Evolutionary conservation across 2,797 vertebrate species (phyloP).

Genomic region (Lepilemur septentrionalis): DNA sequence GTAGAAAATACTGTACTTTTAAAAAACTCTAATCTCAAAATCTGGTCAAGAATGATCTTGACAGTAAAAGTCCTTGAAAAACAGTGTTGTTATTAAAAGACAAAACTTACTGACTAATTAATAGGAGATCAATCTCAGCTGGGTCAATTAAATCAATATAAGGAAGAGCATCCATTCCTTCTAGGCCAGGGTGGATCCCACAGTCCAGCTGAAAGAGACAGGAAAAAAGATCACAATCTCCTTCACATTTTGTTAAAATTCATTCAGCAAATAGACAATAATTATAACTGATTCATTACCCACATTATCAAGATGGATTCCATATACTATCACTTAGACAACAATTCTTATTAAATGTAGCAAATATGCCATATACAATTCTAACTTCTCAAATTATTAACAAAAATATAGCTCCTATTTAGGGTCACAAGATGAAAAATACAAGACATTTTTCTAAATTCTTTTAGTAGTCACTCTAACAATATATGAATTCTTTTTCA

Average conservation of each 20-base stretch:
- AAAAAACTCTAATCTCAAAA: not conserved
- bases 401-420: not conserved
- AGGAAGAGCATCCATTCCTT: slow-evolving; percentile 97
- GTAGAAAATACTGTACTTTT: not conserved
- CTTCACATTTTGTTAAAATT: not conserved
- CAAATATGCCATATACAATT: not conserved
- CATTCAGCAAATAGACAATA: not conserved
- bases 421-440: not conserved
- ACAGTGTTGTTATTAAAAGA: not conserved
- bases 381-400: not conserved
- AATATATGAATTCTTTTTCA: not conserved
- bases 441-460: not conserved
- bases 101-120: slow-evolving; percentile 96
- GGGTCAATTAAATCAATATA: slow-evolving; percentile 97
- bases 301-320: not conserved
- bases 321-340: not conserved
- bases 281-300: not conserved
- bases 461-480: not conserved
- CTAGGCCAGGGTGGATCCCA: slow-evolving; percentile 96
- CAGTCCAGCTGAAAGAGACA: slow-evolving; percentile 90
- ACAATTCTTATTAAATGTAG: not conserved
- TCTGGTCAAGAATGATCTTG: not conserved
- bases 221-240: not conserved
- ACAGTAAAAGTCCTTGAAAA: not conserved
- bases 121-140: slow-evolving; percentile 95